Conservation (phyloP, 1,140 invertebrate species). For the Tribolium castaneum region DNA sequence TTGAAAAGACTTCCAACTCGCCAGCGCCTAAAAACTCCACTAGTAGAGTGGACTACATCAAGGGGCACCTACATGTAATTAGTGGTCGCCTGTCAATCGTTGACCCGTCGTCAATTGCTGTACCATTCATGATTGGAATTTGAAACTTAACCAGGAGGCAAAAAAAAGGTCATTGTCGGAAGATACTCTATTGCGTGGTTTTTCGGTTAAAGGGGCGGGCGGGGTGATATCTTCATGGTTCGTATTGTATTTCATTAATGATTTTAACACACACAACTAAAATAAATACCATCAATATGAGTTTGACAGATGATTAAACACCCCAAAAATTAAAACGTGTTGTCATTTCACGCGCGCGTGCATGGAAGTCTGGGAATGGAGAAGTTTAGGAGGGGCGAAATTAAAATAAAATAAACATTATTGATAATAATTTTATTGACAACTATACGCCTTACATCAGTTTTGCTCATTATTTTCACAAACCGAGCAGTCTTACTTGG, state of each 20-base stretch:
- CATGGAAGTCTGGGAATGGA: neutral
- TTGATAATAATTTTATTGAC: neutral
- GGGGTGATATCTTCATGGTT: neutral
- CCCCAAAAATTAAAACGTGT: conserved; percentile 4
- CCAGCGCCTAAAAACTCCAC: conserved; percentile 79
- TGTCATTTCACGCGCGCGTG: neutral
- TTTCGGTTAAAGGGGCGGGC: neutral
- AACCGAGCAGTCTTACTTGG: no score
- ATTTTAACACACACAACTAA: neutral
- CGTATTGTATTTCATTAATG: conserved; percentile 11
- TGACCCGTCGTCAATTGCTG: conserved; percentile 43
- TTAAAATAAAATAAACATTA: neutral
- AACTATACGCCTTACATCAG: no score
- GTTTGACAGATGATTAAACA: conserved; percentile 27
- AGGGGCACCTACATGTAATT: conserved; percentile 58
- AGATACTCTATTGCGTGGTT: neutral
- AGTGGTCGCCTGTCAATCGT: conserved; percentile 57
- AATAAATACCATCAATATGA: conserved; percentile 26
- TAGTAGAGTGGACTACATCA: conserved; percentile 23
- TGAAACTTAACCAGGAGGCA: conserved; percentile 15
- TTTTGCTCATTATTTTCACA: no score
- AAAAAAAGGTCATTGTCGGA: conserved; percentile 23
- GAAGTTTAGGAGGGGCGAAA: neutral
- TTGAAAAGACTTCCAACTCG: conserved; percentile 86
- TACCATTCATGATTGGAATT: conserved; percentile 47